Conservation (phyloP, 2,797 vertebrate genomes). For the Phrynocephalus forsythii region DNA sequence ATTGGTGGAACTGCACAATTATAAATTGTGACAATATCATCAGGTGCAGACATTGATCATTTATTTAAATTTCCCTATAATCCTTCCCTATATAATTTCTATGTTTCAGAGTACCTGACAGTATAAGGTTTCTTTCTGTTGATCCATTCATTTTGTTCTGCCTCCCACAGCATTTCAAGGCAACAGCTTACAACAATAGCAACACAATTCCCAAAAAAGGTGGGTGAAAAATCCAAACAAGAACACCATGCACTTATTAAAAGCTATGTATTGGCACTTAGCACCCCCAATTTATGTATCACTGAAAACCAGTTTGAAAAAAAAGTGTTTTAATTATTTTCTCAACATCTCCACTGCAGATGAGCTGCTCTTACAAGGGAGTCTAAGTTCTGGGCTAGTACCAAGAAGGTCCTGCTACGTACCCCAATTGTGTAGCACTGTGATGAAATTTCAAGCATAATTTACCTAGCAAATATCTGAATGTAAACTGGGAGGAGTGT, state of each 20-base stretch:
- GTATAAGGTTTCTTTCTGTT: neutral
- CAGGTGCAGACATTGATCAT: no score
- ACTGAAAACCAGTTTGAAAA: neutral
- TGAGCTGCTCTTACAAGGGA: neutral
- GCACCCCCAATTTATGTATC: neutral
- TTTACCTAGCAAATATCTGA: neutral
- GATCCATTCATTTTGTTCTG: neutral
- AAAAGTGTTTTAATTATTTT: neutral
- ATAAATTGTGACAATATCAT: neutral
- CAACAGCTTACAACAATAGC: neutral
- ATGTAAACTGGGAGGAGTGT: neutral
- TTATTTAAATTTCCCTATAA: no score
- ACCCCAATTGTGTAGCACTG: neutral
- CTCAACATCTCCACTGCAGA: neutral
- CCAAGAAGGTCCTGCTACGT: neutral
- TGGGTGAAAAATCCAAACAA: neutral
- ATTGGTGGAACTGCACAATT: neutral
- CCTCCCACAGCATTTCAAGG: neutral
- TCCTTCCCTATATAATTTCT: neutral
- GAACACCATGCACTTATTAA: neutral
- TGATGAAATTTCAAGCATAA: neutral
- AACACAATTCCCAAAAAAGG: neutral
- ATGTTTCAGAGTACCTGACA: neutral
- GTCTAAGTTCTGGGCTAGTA: neutral
- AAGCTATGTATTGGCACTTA: neutral